Evolutionary conservation across 2,888 invertebrate species (phyloP), one percentile per base, ranked within the genome.

Genomic region (Drosophila longiperda): DNA sequence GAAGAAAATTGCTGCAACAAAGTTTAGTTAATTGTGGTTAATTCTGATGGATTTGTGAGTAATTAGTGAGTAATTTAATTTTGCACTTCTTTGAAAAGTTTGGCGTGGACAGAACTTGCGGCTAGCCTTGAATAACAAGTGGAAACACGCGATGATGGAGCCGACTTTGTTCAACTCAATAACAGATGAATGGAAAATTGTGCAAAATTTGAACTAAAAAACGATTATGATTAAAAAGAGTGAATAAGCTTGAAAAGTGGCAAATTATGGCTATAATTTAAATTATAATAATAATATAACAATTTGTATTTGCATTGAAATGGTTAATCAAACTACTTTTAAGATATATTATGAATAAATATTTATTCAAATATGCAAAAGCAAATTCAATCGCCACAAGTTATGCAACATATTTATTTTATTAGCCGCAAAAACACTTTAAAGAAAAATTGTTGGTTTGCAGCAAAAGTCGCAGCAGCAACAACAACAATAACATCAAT

Each of bases 1-100:
- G 49, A 48, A 52, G 66, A 67, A 71, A 80, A 75, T 75, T 75
- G 76, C 70, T 76, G 75, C 81, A 79, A 87, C 85, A 89, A 89
- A 90, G 79, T 84, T 87, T 83, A 78, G 81, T 85, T 90, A 91
- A 91, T 90, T 90, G 90, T 75, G 90, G 90, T 90, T 90, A 90
- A 91, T 91, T 91, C 91, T 91, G 88, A 91, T 90, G 91, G 91
- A 90, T 90, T 90, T 87, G 82, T 78, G 80, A 75, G 82, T 90
- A 91, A 90, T 90, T 90, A 84, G 82, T 80, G 78, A 78, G 80
- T 91, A 91, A 91, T 90, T 85, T 74, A 82, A 84, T 90, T 90
- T 82, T 63, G 60, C 71, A 67, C 52, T 77, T 75, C 76, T 62
- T 78, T 71, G 55, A 49, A 60, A 79, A 78, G 59, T 70, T 75